These are phyloP conservation scores for Brachypalpus laphriformis DNA, from an alignment of 2,888 invertebrate genomes.

Conservation along the genomic window DNA sequence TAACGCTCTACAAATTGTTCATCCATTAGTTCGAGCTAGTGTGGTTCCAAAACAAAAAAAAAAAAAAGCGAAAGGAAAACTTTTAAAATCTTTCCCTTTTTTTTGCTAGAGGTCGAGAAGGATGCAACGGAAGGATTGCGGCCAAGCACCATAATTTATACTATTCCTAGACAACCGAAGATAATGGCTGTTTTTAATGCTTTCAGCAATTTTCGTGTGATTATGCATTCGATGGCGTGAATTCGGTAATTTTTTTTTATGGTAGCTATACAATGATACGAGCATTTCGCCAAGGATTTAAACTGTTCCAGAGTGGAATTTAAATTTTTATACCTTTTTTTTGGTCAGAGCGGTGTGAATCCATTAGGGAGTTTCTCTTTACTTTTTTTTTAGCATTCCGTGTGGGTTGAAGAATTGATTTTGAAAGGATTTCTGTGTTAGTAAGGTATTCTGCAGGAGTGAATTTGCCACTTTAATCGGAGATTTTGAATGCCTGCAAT, in stretches of 20 bases:
- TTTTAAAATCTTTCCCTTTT: slow-evolving; percentile 13
- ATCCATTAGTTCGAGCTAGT: slow-evolving; percentile 76
- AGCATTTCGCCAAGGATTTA: slow-evolving; percentile 25
- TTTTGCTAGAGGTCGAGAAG: neutral
- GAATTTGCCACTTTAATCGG: slow-evolving; percentile 1
- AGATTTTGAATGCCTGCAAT: slow-evolving; percentile 9
- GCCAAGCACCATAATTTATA: slow-evolving; percentile 63
- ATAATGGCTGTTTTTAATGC: slow-evolving; percentile 70
- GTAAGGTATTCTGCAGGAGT: neutral
- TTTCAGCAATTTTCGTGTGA: slow-evolving; percentile 63
- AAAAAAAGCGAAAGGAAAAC: neutral
- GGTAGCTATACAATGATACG: slow-evolving; percentile 40
- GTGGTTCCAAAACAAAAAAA: slow-evolving; percentile 23
- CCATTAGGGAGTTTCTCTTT: slow-evolving; percentile 9
- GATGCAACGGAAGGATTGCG: slow-evolving; percentile 63
- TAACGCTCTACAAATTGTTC: slow-evolving; percentile 66
- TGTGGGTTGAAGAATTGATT: neutral
- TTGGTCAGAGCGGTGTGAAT: slow-evolving; percentile 10
- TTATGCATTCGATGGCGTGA: slow-evolving; percentile 58
- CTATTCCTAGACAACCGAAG: slow-evolving; percentile 65
- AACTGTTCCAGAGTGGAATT: slow-evolving; percentile 11
- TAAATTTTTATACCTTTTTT: slow-evolving; percentile 8
- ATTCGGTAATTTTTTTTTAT: slow-evolving; percentile 6
- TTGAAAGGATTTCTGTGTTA: slow-evolving; percentile 14
- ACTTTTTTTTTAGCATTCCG: neutral